Conservation (phyloP, 2,113 vertebrate species). For the Prinia subflava region DNA sequence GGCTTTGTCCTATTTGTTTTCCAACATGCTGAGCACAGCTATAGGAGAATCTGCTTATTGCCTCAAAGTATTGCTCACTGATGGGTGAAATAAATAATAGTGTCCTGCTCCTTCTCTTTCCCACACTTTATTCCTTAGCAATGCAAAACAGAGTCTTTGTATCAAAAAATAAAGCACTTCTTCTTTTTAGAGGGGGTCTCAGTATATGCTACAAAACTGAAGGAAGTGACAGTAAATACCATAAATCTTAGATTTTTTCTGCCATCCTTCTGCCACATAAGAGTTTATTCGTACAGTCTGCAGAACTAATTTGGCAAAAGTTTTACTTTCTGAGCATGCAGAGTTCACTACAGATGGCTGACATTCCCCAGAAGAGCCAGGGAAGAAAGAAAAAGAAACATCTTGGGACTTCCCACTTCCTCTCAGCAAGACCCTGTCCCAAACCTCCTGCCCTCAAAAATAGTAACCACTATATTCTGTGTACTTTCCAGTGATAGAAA, state of each 20-base stretch:
- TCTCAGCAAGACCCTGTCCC: background rate
- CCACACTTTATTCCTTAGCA: background rate
- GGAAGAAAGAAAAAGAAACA: background rate
- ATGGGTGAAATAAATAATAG: background rate
- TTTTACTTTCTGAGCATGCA: background rate
- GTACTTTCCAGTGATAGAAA: background rate
- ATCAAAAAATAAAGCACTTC: background rate
- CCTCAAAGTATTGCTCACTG: background rate
- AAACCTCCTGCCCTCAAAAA: background rate
- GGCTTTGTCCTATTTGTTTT: background rate
- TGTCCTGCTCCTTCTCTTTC: background rate
- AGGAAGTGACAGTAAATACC: background rate
- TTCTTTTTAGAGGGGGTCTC: background rate
- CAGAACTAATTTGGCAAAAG: background rate
- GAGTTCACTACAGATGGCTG: background rate
- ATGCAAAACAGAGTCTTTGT: background rate
- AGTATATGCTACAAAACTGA: background rate
- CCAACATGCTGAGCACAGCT: background rate
- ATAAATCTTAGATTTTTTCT: background rate
- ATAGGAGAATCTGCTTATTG: background rate
- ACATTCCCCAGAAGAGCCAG: background rate
- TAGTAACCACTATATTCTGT: background rate
- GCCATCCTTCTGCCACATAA: background rate
- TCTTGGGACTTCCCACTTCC: background rate
- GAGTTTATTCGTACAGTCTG: background rate